phyloP scores from a whole-genome alignment of 2,888 invertebrate species.

The Odontocolon sp. region DNA sequence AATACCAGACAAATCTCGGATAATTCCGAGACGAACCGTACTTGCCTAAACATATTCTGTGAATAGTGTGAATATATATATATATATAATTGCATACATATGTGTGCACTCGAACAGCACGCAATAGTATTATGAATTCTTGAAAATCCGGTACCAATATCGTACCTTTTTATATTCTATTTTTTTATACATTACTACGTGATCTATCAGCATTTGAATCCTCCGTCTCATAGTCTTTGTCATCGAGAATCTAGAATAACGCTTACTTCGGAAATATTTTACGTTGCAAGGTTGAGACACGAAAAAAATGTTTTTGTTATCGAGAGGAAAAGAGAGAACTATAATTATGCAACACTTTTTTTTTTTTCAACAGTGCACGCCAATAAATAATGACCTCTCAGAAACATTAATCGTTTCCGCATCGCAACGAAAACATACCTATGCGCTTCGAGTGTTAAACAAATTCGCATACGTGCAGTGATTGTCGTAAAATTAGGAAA shows the following conservation, averaged over 20 bases:
- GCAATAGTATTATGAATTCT: constrained; percentile 59
- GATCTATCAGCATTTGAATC: constrained; percentile 21
- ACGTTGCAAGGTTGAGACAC: background rate
- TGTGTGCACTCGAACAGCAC: constrained; percentile 50
- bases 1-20: background rate
- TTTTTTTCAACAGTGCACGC: too few species aligned
- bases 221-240: background rate
- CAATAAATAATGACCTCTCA: background rate
- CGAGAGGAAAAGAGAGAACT: background rate
- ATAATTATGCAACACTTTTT: constrained; percentile 1
- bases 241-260: constrained; percentile 9
- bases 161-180: constrained; percentile 47
- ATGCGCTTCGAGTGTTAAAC: background rate
- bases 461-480: background rate
- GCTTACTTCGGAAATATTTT: background rate
- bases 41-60: constrained; percentile 41
- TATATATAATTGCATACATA: constrained; percentile 28
- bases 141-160: constrained; percentile 23
- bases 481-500: background rate
- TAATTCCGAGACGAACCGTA: constrained; percentile 30
- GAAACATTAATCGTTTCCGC: background rate
- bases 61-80: constrained; percentile 44
- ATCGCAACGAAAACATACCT: background rate
- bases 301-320: background rate
- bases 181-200: constrained; percentile 48